Percentiles rank a stretch among this genome's conserved stretches.
Evolutionary conservation across 2,888 invertebrate genomes (phyloP).

Genomic region (Pilophorus perplexus): DNA sequence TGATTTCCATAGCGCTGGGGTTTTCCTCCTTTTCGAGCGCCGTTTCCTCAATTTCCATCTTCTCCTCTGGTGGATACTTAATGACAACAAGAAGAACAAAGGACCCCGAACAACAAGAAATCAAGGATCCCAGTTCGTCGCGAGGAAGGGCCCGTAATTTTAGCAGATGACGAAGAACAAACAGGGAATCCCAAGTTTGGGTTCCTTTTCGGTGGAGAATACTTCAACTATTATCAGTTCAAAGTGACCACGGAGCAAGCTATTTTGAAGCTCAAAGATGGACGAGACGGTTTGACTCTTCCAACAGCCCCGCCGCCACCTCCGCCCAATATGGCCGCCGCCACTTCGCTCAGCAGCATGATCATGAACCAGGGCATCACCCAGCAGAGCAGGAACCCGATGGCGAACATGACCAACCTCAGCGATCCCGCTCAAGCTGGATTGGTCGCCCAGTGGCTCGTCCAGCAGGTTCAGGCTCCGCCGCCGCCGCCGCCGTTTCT

Average conservation of each 20-base stretch:
- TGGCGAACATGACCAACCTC: conserved; percentile 8
- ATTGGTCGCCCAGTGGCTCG: conserved; percentile 29
- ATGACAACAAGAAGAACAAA: too few species aligned
- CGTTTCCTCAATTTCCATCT: too few species aligned
- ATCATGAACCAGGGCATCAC: conserved; percentile 41
- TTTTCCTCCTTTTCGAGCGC: too few species aligned
- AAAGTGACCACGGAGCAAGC: conserved; percentile 94
- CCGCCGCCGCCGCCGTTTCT: conserved; percentile 55
- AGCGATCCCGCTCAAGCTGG: conserved; percentile 27
- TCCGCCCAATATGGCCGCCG: neutral
- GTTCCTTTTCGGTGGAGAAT: conserved; percentile 94
- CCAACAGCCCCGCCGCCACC: neutral
- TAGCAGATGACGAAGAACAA: conserved; percentile 98
- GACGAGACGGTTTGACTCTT: conserved; percentile 10
- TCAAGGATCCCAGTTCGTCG: conserved; percentile 98
- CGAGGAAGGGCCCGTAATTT: conserved; percentile 98
- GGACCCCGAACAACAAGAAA: too few species aligned
- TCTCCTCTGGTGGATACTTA: too few species aligned
- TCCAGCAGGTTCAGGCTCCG: conserved; percentile 49
- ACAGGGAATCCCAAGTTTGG: conserved; percentile 97
- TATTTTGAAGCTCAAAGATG: conserved; percentile 41
- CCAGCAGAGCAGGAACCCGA: conserved; percentile 16
- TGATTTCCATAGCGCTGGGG: too few species aligned
- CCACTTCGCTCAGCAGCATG: conserved; percentile 31
- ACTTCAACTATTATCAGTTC: conserved; percentile 94